Percentiles rank a stretch among this genome's conserved stretches.
phyloP scores from a whole-genome alignment of 35 echinoderm and acorn worm genomes.

The Acanthaster planci region DNA sequence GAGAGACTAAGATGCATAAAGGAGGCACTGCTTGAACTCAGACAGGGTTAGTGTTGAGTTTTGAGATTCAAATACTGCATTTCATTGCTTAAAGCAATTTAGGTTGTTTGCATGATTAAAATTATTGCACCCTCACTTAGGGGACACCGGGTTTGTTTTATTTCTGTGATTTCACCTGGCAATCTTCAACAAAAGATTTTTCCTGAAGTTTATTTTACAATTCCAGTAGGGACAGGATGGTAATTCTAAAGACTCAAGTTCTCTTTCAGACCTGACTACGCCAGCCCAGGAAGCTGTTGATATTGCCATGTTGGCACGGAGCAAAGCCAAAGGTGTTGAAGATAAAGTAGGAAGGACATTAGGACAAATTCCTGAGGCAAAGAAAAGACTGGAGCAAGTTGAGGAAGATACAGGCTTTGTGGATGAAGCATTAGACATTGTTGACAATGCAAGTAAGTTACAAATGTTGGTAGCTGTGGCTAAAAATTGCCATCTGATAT shows the following conservation, averaged over 20 bases:
- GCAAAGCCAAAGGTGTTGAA: background rate
- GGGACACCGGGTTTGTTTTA: too few species aligned
- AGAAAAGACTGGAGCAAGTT: background rate
- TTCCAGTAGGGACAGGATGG: too few species aligned
- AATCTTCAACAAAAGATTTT: too few species aligned
- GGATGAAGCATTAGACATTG: background rate
- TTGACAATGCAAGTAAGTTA: slow-evolving; percentile 7
- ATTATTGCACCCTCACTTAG: too few species aligned
- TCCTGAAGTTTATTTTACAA: too few species aligned
- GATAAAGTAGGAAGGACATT: background rate
- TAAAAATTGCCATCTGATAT: too few species aligned
- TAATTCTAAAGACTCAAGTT: background rate
- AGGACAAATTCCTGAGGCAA: background rate
- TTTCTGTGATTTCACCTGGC: too few species aligned
- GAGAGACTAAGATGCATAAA: background rate
- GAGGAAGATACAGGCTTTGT: background rate
- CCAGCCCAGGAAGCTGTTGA: background rate
- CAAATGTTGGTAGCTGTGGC: too few species aligned
- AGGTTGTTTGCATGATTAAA: too few species aligned
- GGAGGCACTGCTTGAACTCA: slow-evolving; percentile 2
- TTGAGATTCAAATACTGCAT: too few species aligned
- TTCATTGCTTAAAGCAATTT: too few species aligned
- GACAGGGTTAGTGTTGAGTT: background rate
- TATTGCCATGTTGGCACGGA: background rate
- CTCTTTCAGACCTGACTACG: background rate